A percentile compares a stretch with the other conserved stretches of the same genome.
Evolutionary conservation across 2,888 invertebrate species (phyloP).

Genomic region (Drosophila macrospina): DNA sequence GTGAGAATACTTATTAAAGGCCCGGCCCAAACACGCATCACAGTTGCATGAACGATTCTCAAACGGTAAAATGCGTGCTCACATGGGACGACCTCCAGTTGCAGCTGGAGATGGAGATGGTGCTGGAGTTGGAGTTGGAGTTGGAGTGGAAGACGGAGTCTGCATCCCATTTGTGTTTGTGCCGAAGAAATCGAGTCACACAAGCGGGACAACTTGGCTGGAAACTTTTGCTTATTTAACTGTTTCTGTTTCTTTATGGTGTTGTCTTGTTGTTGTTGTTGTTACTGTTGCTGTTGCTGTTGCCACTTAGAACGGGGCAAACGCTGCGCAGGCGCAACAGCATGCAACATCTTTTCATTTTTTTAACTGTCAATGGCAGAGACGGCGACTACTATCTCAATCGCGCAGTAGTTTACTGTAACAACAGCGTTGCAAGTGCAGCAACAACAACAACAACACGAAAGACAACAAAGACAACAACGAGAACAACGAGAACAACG

Average conservation of each 20-base stretch:
- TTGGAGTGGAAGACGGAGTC: slow-evolving; percentile 15
- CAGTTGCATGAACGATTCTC: slow-evolving; percentile 51
- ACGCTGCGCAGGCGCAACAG: slow-evolving; percentile 48
- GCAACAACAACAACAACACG: slow-evolving; percentile 13
- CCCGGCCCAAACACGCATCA: slow-evolving; percentile 61
- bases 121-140: slow-evolving; percentile 6
- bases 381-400: slow-evolving; percentile 10
- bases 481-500: slow-evolving; percentile 17
- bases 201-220: slow-evolving; percentile 42
- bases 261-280: too few relatives aligned
- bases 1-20: slow-evolving; percentile 52
- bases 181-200: slow-evolving; percentile 57
- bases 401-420: slow-evolving; percentile 55
- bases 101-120: slow-evolving; percentile 6
- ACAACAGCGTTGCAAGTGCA: slow-evolving; percentile 52
- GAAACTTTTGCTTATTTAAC: slow-evolving; percentile 77
- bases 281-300: slow-evolving; percentile 3
- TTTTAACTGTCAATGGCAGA: slow-evolving; percentile 53
- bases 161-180: slow-evolving; percentile 38
- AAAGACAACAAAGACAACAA: slow-evolving; percentile 21
- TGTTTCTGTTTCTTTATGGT: slow-evolving; percentile 59
- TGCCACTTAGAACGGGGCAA: slow-evolving; percentile 52
- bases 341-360: slow-evolving; percentile 44
- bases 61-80: slow-evolving; percentile 77
- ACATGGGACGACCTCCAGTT: slow-evolving; percentile 40